Conservation (phyloP, 2,888 invertebrate genomes). For the Anthrax anthrax region DNA sequence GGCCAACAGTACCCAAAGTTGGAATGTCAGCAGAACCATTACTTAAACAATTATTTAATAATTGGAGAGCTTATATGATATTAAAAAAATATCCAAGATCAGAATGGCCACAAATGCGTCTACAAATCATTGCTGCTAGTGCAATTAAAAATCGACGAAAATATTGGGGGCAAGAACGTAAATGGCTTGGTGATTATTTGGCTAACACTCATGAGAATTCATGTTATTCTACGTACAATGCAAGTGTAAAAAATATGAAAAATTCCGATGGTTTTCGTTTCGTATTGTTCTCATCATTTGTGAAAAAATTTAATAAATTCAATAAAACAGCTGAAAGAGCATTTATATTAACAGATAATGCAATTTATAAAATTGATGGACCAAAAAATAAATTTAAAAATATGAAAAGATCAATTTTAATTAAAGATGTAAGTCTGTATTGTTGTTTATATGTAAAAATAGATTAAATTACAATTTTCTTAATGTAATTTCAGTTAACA, state of each 20-base stretch:
- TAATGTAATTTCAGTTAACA: conserved; percentile 44
- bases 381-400: conserved; percentile 62
- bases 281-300: conserved; percentile 34
- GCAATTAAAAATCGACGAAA: conserved; percentile 44
- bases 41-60: conserved; percentile 48
- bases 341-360: conserved; percentile 71
- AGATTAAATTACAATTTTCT: not conserved
- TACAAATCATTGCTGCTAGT: conserved; percentile 65
- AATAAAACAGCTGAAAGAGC: conserved; percentile 78
- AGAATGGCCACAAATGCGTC: conserved; percentile 77
- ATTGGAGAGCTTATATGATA: conserved; percentile 81
- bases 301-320: conserved; percentile 35
- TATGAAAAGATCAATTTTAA: conserved; percentile 69
- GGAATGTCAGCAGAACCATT: conserved; percentile 46
- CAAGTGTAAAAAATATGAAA: conserved; percentile 51
- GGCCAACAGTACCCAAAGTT: conserved; percentile 69
- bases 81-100: conserved; percentile 62
- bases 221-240: conserved; percentile 47
- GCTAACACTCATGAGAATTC: conserved; percentile 51
- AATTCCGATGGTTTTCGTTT: conserved; percentile 49
- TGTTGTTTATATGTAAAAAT: not conserved
- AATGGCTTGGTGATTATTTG: conserved; percentile 78
- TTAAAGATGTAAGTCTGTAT: conserved; percentile 47
- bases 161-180: conserved; percentile 61
- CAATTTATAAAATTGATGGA: conserved; percentile 76